These are phyloP conservation scores for Psylliodes chrysocephalus DNA, from an alignment of 2,888 invertebrate species.

Conservation along the genomic window DNA sequence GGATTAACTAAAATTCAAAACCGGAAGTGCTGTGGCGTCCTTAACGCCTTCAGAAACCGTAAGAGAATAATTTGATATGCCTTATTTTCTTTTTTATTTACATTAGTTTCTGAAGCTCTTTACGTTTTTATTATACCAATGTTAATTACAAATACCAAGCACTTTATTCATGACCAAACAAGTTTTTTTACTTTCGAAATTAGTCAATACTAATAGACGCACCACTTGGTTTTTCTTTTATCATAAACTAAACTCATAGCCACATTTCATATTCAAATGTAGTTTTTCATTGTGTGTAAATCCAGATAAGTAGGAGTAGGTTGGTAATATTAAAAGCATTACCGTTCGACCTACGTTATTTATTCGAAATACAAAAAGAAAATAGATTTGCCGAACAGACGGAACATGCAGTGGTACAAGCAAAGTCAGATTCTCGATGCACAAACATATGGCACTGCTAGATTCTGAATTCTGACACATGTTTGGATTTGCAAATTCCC, in stretches of 20 bases:
- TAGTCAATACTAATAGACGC: too few species aligned
- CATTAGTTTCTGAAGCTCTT: too few species aligned
- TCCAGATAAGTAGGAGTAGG: background rate
- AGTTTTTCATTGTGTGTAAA: constrained; percentile 1
- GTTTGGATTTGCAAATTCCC: background rate
- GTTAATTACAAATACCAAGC: too few species aligned
- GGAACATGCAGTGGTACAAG: background rate
- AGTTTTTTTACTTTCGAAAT: too few species aligned
- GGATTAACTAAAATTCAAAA: too few species aligned
- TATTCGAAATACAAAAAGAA: background rate
- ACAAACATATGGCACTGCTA: background rate
- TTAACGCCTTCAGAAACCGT: too few species aligned
- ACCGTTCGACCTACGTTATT: background rate
- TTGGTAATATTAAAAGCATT: background rate
- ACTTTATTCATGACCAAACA: too few species aligned
- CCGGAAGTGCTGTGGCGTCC: too few species aligned
- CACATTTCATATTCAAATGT: background rate
- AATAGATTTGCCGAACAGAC: background rate
- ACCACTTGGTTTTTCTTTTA: background rate
- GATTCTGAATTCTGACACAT: background rate
- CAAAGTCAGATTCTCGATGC: background rate
- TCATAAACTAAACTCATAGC: background rate
- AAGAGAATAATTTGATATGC: too few species aligned
- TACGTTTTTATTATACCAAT: too few species aligned
- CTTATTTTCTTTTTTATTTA: too few species aligned